phyloP scores from a whole-genome alignment of 2,888 invertebrate species.

The Eupsilia transversa region DNA sequence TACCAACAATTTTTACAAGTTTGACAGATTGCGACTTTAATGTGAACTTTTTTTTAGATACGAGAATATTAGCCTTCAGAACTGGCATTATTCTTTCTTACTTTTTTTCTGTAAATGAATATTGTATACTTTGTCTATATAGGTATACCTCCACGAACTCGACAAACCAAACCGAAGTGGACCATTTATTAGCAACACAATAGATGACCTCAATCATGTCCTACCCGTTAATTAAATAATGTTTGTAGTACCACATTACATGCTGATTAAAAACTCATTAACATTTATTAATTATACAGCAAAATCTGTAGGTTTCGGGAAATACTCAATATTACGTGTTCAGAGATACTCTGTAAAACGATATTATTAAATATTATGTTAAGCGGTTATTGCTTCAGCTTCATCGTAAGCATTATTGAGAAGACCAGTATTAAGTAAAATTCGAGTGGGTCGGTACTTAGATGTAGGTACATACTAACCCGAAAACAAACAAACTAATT shows the following conservation, averaged over 20 bases:
- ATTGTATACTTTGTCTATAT: background rate
- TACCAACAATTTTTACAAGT: no score
- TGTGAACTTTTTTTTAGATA: no score
- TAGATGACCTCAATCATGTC: constrained; percentile 30
- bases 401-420: background rate
- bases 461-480: no score
- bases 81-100: no score
- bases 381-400: background rate
- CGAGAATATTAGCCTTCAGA: no score
- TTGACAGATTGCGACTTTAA: no score
- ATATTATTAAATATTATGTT: background rate
- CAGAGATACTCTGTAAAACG: background rate
- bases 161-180: background rate
- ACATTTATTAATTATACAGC: constrained; percentile 53
- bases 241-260: constrained; percentile 33
- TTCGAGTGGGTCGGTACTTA: background rate
- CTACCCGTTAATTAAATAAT: constrained; percentile 41
- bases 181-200: constrained; percentile 21
- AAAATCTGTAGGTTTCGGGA: constrained; percentile 21
- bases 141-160: background rate
- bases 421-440: background rate
- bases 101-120: background rate
- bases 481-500: no score
- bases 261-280: constrained; percentile 57
- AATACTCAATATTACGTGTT: constrained; percentile 19